Evolutionary conservation across 2,797 vertebrate genomes (phyloP), one percentile per base, ranked within the genome.

Genomic region (Malurus leucopterus): DNA sequence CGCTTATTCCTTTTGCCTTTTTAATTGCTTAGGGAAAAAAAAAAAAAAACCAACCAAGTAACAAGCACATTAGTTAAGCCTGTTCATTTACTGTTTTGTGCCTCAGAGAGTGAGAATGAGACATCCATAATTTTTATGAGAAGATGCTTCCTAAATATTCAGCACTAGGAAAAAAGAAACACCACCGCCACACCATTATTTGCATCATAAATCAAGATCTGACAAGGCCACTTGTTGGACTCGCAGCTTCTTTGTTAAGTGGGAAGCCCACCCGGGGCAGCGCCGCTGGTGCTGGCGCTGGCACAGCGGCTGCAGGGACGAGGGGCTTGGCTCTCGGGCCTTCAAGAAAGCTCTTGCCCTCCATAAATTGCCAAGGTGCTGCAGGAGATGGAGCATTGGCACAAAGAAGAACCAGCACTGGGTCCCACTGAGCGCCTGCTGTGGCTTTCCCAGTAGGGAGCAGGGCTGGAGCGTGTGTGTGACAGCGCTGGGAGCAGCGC

Each of bases 81-180:
- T 96, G 85, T 95, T 95, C 94, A 94, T 96, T 95, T 95, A 93
- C 96, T 96, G 95, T 96, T 96, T 96, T 96, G 90, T 96, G 96
- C 95, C 96, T 95, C 96, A 95, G 95, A 96, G 95, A 96, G 95
- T 86, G 95, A 95, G 95, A 96, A 63, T 95, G 94, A 96, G 91
- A 94, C 95, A 90, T 93, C 96, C 95, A 81, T 95, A 95, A 95
- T 96, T 95, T 95, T 95, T 95, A 95, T 95, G 95, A 95, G 95
- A 95, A 96, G 96, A 95, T 95, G 95, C 95, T 96, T 96, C 96
- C 95, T 96, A 95, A 96, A 91, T 95, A 94, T 91, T 96, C 95
- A 94, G 94, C 94, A 62, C 93, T 96, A 96, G 95, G 95, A 95
- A 92, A 95, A 95, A 95, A 81, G 86, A 67, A 95, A 86, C 95